phyloP scores from a whole-genome alignment of 2,888 invertebrate species.

The Arctia plantaginis region DNA sequence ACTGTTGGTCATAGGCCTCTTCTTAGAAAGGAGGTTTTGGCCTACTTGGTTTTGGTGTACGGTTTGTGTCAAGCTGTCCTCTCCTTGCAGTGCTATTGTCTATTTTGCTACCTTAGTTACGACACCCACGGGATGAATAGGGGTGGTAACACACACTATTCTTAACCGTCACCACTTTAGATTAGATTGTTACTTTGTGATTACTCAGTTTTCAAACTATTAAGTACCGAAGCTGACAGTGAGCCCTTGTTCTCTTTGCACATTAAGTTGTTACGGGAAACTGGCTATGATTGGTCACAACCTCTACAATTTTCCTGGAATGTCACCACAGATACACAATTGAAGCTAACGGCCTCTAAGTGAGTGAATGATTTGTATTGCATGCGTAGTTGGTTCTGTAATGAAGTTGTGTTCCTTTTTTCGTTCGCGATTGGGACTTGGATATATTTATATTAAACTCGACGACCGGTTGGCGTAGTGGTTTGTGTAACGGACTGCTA shows the following conservation, averaged over 20 bases:
- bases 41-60: no score
- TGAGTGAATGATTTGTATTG: background rate
- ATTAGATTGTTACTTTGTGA: background rate
- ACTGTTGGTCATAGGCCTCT: no score
- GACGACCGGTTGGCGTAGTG: no score
- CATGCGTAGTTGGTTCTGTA: background rate
- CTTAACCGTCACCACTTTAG: no score
- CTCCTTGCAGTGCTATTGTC: no score
- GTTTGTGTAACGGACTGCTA: no score
- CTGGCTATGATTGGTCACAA: constrained; percentile 27
- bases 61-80: no score
- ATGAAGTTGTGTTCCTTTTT: background rate
- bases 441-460: background rate
- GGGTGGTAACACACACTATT: no score
- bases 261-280: background rate
- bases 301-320: constrained; percentile 35
- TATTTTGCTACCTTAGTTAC: no score
- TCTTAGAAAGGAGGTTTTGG: no score
- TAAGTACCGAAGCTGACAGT: background rate
- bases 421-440: background rate
- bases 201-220: background rate
- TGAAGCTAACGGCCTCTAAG: constrained; percentile 4
- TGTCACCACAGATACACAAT: constrained; percentile 30
- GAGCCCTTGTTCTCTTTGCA: background rate
- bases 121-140: no score